Base-by-base conservation (phyloP, 92 coral and sea anemone genomes). In the Micromussa lordhowensis region DNA sequence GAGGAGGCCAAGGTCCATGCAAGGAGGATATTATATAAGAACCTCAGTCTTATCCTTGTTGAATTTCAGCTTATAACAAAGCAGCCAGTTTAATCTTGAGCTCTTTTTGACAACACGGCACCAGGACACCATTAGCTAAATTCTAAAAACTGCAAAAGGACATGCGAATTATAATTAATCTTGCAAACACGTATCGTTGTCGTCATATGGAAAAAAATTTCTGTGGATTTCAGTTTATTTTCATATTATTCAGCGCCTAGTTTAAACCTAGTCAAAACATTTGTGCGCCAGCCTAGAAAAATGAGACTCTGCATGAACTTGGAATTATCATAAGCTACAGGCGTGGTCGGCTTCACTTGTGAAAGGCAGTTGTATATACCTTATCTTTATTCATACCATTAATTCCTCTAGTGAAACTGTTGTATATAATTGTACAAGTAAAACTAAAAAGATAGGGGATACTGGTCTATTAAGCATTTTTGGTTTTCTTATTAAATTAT, bases 41-140 rank as follows among this genome's bases (percentile, higher is more conserved):
- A 44, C 51, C 13, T 44, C 51, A 44, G 12, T 44, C 51, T 8
- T 44, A 13, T 44, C 51, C 51, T 44, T 9, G 51, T 44, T 44
- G 12, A 44, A 44, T 9, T 7, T 44, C 51, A 44, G 51, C 51
- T 44, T 44, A 44, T 44, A 22, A 5, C 22, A 15, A n/a, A 16
- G 21, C 2, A 26, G 8, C 0, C 51, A 44, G 48, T 73, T 34
- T 36, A 13, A 21, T 24, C 15, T 32, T 36, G 10, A 6, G 53
- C 78, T 66, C 71, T 66, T 26, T 63, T 66, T 66, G 71, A 66
- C 32, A 66, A 66, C 71, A 28, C 32, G 71, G 34, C 71, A 26
- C 12, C 0, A 66, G 17, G 17, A 28, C 18, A 0, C 32, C 32
- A 11, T 1, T 24, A 22, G 34, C 29, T 66, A 2, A 66, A 66